These are phyloP conservation scores for Sylvia atricapilla DNA, from an alignment of 2,113 vertebrate genomes.

Conservation along the genomic window DNA sequence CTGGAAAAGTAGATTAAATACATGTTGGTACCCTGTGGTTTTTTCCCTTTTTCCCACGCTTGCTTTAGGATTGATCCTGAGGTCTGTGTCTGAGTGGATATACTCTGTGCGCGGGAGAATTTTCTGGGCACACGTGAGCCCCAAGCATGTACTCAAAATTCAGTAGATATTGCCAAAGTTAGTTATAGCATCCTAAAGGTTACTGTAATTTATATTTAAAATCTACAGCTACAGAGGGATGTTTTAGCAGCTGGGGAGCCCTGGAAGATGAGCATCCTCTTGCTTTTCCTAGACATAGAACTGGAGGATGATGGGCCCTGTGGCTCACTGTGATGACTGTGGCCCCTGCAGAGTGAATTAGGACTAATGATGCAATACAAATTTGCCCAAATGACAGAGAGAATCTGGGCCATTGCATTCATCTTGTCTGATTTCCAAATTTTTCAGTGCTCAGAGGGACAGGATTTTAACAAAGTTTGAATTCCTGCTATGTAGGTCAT, in stretches of 20 bases:
- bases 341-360: background rate
- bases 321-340: background rate
- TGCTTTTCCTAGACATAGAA: background rate
- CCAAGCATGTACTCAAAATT: background rate
- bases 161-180: background rate
- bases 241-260: background rate
- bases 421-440: slow-evolving; percentile 43
- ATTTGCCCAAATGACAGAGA: background rate
- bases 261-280: background rate
- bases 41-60: background rate
- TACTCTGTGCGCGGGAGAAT: background rate
- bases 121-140: rapidly evolving
- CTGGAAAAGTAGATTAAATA: background rate
- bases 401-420: background rate
- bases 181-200: background rate
- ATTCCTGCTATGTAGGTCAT: slow-evolving; percentile 42
- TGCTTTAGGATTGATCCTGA: background rate
- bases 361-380: background rate
- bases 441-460: slow-evolving; percentile 44
- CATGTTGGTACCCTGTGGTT: background rate
- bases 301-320: background rate
- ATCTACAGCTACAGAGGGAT: background rate
- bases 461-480: background rate
- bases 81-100: background rate
- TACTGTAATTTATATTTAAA: background rate